Evolutionary conservation across 1,140 invertebrate genomes (phyloP), one percentile per base, ranked within the genome.

Genomic region (Heliconius himera): DNA sequence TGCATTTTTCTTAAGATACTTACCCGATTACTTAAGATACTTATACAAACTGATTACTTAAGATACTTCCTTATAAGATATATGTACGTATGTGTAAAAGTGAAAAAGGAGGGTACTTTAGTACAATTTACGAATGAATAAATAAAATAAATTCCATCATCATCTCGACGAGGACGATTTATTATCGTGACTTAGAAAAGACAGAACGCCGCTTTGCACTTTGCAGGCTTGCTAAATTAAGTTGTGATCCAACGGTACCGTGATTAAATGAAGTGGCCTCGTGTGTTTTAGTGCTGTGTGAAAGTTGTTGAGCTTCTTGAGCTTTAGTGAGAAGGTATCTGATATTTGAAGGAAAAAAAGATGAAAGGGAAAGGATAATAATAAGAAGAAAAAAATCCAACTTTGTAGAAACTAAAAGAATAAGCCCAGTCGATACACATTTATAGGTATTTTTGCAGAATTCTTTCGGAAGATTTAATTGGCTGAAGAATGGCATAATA

Each of bases 111-210:
- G 22, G 20, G 13, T 26, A 66, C 3, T 72, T 72, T 20, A 71
- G 76, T 77, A 72, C 49, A 46, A 51, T 72, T 77, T 72, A 77
- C 76, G 66, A 77, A 66, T 33, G 60, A 29, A 66, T 77, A 71
- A 71, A 78, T 78, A 77, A 74, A 81, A 79, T 81, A 81, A 79
- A 80, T 79, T 81, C 76, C 73, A 70, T 76, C 76, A 80, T 80
- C 77, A 80, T 60, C 74, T 41, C 38, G 70, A 72, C 72, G 66
- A 73, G 76, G 49, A 66, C 80, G 41, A 85, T 85, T 83, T 85
- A 83, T 85, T 79, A 85, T 85, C 84, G 80, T 85, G 82, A 83
- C 79, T 79, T 80, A 83, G 82, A 82, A 83, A 79, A 79, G 78
- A 83, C 80, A 80, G 78, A 73, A 82, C 81, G 77, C 76, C 82